Evolutionary conservation across 2,797 vertebrate genomes (phyloP), one percentile per base, ranked within the genome.

Genomic region (Oryzias sinensis): DNA sequence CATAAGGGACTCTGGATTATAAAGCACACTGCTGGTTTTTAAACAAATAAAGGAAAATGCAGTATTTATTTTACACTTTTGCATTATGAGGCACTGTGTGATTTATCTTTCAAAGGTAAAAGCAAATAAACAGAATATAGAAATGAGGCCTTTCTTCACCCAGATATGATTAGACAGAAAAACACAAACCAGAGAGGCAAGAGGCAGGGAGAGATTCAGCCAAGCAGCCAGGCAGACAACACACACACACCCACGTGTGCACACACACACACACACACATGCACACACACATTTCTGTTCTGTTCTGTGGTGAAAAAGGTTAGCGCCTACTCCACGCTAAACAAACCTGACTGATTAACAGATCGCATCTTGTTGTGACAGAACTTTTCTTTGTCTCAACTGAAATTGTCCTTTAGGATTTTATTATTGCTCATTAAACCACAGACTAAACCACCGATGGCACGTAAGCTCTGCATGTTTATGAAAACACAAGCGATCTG

Each of bases 201-300:
- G 33, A 43, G 49, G 58, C 43, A 66, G 62, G 43, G 14, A 45
- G 13, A 56, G 72, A 69, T 71, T 68, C 59, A 65, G 61, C 59
- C 70, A 49, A 60, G 62, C 66, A 82, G 60, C 68, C 78, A 84
- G 70, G 59, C 80, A 75, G 74, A 83, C 72, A 84, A 72, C 77
- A 82, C 72, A 63, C 70, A 52, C 59, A 22, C 20, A 22, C 20
- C 18, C 18, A 18, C 18, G 18, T 18, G 18, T 18, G 18, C 18
- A 22, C 20, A 2, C 20, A 22, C 20, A 22, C 20, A 22, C 20
- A 22, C 20, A 22, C 18, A 22, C 20, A 2, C 20, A 22, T 2
- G 71, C 79, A 82, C 72, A 63, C 70, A 72, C 77, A 52, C 77
- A 52, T 57, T 64, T 65, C 54, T n/a, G n/a, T n/a, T n/a, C 63